Conservation (phyloP, 2,888 invertebrate species). For the Mythimna pallens region DNA sequence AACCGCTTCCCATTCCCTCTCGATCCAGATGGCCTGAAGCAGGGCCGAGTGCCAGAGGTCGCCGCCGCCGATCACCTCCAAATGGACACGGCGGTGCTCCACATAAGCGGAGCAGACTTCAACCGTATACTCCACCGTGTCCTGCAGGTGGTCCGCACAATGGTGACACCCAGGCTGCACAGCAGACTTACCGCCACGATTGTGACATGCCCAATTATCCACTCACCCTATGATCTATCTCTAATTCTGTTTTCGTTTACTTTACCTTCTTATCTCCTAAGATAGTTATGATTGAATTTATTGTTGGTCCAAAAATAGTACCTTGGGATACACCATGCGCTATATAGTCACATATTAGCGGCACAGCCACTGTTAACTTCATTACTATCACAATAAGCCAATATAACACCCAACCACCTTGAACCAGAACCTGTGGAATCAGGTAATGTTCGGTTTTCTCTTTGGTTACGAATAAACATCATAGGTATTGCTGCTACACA, state of each 20-base stretch:
- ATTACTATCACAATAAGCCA: neutral
- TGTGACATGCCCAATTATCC: no score
- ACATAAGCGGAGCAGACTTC: no score
- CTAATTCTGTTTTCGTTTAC: neutral
- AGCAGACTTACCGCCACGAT: no score
- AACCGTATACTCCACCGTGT: no score
- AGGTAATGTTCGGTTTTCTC: constrained; percentile 2
- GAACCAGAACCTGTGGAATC: neutral
- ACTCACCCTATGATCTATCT: neutral
- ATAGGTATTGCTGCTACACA: neutral
- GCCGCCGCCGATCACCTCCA: no score
- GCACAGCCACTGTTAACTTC: neutral
- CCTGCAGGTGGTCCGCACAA: no score
- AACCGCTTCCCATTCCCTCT: no score
- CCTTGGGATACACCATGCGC: neutral
- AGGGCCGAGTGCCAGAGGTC: no score
- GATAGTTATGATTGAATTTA: neutral
- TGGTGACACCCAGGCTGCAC: no score
- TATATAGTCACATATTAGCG: no score
- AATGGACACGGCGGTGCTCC: no score
- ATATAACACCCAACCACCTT: neutral
- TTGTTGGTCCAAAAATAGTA: neutral
- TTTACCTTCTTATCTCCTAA: neutral
- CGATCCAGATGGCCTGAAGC: no score
- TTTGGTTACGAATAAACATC: neutral